A percentile compares a stretch with the other conserved stretches of the same genome.
phyloP scores from a whole-genome alignment of 92 coral and sea anemone genomes.

The Muricea muricata region DNA sequence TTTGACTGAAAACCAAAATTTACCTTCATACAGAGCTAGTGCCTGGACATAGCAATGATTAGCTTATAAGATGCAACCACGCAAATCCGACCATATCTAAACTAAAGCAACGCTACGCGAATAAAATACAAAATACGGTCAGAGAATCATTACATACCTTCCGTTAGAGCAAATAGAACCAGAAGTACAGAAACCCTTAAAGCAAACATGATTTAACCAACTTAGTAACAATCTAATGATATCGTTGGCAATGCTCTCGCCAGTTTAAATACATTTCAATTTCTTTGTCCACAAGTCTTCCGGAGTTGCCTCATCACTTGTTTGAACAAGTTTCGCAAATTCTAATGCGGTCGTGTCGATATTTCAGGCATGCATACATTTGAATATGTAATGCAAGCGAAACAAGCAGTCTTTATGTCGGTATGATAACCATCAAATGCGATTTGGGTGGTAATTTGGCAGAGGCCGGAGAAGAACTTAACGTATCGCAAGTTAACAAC shows the following conservation, averaged over 20 bases:
- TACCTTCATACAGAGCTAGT: too few relatives aligned
- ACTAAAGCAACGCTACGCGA: background rate
- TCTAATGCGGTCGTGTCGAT: conserved; percentile 11
- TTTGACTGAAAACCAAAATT: too few relatives aligned
- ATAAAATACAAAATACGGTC: background rate
- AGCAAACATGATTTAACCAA: conserved; percentile 22
- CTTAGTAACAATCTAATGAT: background rate
- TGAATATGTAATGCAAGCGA: background rate
- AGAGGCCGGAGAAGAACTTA: background rate
- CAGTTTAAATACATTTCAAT: conserved; percentile 15
- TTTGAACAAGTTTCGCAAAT: conserved; percentile 8
- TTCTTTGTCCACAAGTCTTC: conserved; percentile 40
- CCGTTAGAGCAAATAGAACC: background rate
- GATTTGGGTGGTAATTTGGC: conserved; percentile 36
- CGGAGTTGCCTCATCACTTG: conserved; percentile 15
- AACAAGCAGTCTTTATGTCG: conserved; percentile 14
- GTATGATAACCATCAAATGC: conserved; percentile 15
- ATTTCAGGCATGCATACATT: conserved; percentile 39
- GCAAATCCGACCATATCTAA: conserved; percentile 9
- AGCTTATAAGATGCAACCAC: too few relatives aligned
- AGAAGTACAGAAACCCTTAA: background rate
- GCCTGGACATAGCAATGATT: conserved; percentile 5
- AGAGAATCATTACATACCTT: background rate
- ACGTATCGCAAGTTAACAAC: background rate
- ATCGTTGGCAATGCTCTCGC: background rate